Evolutionary conservation across 2,797 vertebrate genomes (phyloP).

Genomic region (Percopsis omiscomaycus): DNA sequence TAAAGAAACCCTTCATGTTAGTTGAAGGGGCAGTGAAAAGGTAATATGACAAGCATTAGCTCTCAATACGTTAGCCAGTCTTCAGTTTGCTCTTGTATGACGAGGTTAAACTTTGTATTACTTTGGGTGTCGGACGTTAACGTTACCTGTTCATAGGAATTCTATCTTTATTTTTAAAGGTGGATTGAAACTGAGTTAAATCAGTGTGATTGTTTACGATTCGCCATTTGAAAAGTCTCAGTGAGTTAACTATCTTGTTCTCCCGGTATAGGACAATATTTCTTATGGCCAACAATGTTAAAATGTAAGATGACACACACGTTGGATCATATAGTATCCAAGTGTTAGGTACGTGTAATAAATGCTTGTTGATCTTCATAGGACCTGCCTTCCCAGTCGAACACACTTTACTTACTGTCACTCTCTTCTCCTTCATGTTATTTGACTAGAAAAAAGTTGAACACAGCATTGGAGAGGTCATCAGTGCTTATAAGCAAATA

Average conservation of each 20-base stretch:
- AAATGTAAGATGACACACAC: no score
- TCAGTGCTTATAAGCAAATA: constrained; percentile 83
- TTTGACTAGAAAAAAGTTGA: constrained; percentile 87
- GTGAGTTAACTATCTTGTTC: neutral
- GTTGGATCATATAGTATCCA: no score
- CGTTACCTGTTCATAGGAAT: no score
- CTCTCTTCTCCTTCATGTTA: constrained; percentile 26
- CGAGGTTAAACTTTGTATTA: neutral
- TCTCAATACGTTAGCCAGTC: neutral
- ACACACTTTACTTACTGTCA: neutral
- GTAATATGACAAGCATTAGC: neutral
- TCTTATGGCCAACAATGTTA: no score
- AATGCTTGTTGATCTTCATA: neutral
- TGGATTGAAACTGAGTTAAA: no score
- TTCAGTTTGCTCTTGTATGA: no score
- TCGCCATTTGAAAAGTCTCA: neutral
- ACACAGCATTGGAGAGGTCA: constrained; percentile 84
- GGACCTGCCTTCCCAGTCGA: neutral
- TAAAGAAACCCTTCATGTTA: accelerated
- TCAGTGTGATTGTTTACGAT: neutral
- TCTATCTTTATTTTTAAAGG: no score
- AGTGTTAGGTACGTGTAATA: neutral
- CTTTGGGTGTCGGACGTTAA: no score
- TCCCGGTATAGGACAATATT: no score
- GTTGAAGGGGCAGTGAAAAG: neutral